Evolutionary conservation across 2,797 vertebrate genomes (phyloP).

Genomic region (Glossophaga mutica): DNA sequence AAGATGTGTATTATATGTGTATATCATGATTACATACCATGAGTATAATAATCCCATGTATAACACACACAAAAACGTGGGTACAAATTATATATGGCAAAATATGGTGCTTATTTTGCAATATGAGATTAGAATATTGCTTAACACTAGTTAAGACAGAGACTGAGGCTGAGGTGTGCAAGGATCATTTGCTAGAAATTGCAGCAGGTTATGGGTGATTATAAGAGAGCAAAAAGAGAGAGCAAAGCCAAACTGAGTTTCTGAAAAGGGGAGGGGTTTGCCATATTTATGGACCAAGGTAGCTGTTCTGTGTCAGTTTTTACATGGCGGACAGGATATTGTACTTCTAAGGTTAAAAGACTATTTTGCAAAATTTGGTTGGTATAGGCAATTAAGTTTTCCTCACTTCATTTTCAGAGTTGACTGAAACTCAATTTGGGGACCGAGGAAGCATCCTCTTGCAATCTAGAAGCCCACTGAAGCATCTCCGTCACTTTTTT

Average conservation of each 20-base stretch:
- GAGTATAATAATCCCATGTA: too few species aligned
- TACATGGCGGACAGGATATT: background rate
- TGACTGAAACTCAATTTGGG: background rate
- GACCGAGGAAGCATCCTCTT: background rate
- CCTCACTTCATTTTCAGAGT: background rate
- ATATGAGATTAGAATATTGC: background rate
- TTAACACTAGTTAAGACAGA: background rate
- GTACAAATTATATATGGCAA: too few species aligned
- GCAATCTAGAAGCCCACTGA: background rate
- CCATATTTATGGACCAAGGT: background rate
- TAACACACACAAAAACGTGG: too few species aligned
- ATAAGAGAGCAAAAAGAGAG: background rate
- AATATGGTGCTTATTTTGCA: background rate
- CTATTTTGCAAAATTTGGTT: background rate
- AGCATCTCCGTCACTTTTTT: background rate
- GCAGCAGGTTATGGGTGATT: background rate
- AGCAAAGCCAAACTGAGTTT: background rate
- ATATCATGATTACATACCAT: too few species aligned
- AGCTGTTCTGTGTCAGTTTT: background rate
- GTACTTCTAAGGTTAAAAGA: background rate
- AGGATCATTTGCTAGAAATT: background rate
- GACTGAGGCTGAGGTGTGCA: background rate
- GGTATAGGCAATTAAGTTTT: background rate
- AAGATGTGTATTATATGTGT: too few species aligned
- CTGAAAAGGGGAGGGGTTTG: background rate